phyloP scores from a whole-genome alignment of 2,888 invertebrate species.

The Mechanitis messenoides region DNA sequence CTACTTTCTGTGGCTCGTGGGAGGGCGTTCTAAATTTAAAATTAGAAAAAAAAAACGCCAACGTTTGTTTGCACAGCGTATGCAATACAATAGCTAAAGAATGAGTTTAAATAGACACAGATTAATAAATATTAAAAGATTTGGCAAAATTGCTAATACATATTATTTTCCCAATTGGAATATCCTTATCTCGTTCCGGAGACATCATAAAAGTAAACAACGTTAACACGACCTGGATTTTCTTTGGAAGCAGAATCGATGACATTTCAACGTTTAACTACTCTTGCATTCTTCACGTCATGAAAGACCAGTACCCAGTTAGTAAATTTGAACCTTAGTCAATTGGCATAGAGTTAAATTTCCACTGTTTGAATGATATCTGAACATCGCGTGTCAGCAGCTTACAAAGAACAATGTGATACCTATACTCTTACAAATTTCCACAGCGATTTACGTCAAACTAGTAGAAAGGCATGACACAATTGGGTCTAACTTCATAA shows the following conservation, averaged over 20 bases:
- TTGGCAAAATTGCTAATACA: no score
- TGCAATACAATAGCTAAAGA: conserved; percentile 44
- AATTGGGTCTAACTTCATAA: conserved; percentile 7
- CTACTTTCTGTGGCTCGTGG: conserved; percentile 65
- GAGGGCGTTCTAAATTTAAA: conserved; percentile 68
- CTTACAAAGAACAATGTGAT: conserved; percentile 20
- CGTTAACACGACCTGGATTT: conserved; percentile 15
- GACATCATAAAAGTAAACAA: not conserved
- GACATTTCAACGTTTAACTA: conserved; percentile 17
- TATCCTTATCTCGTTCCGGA: no score
- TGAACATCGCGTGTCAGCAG: conserved; percentile 18
- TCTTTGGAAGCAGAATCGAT: conserved; percentile 20
- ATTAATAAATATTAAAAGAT: no score
- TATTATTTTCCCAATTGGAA: no score
- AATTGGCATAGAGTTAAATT: conserved; percentile 9
- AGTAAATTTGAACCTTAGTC: conserved; percentile 11
- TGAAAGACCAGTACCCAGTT: conserved; percentile 9
- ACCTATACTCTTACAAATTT: conserved; percentile 20
- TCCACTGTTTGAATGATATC: not conserved
- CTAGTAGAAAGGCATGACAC: conserved; percentile 16
- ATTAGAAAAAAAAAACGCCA: conserved; percentile 53
- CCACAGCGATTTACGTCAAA: conserved; percentile 25
- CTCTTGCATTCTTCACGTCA: conserved; percentile 16
- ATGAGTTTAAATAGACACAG: no score
- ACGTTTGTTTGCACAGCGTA: conserved; percentile 44